A percentile compares a stretch with the other conserved stretches of the same genome.
Evolutionary conservation across 35 echinoderm and acorn worm species (phyloP).

Genomic region (Eucidaris tribuloides): DNA sequence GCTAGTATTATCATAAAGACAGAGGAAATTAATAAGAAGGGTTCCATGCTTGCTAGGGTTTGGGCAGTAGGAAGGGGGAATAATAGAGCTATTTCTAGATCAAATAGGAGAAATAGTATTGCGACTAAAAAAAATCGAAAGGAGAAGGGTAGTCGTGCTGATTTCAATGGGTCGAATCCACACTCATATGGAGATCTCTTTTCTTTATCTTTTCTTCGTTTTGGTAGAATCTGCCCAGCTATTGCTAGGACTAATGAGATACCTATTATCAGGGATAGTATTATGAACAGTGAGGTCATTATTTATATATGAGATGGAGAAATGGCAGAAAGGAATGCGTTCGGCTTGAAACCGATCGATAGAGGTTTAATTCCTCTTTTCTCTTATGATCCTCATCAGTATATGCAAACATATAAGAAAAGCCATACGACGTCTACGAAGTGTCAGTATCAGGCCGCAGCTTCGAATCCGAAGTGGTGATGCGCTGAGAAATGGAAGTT

Average conservation of each 20-base stretch:
- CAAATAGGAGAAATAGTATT: conserved; percentile 71
- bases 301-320: background rate
- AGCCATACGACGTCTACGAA: conserved; percentile 79
- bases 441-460: conserved; percentile 71
- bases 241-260: conserved; percentile 6
- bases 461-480: conserved; percentile 78
- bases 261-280: background rate
- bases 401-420: conserved; percentile 73
- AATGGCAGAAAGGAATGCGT: conserved; percentile 36
- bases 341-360: conserved; percentile 76
- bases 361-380: conserved; percentile 70
- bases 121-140: conserved; percentile 78
- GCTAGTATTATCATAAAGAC: conserved; percentile 35
- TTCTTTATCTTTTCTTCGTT: conserved; percentile 26
- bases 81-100: conserved; percentile 71
- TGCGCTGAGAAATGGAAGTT: conserved; percentile 45
- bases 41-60: too few species aligned
- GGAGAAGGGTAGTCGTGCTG: conserved; percentile 62
- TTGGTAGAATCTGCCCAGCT: conserved; percentile 24
- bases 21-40: background rate
- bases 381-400: conserved; percentile 88
- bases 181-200: conserved; percentile 77
- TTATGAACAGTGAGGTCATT: background rate
- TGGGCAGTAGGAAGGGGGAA: conserved; percentile 11
- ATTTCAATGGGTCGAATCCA: conserved; percentile 76